phyloP scores from a whole-genome alignment of 2,113 vertebrate genomes.

The Erpornis zantholeuca region DNA sequence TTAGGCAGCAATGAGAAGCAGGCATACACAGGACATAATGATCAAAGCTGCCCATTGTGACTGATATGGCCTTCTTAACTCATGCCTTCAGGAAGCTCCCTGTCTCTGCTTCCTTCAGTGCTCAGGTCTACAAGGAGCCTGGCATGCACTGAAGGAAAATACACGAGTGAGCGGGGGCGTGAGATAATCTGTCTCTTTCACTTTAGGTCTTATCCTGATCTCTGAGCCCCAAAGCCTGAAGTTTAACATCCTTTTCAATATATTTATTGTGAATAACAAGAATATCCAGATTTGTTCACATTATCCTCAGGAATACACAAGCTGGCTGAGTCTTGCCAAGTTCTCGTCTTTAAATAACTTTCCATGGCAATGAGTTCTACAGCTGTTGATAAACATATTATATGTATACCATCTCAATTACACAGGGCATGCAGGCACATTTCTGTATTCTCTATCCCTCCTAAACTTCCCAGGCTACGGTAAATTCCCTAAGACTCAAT shows the following conservation, averaged over 20 bases:
- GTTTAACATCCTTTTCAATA: conserved; percentile 28
- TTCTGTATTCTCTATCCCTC: background rate
- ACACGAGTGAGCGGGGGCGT: background rate
- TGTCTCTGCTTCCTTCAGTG: background rate
- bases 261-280: conserved; percentile 36
- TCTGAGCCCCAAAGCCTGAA: conserved; percentile 14
- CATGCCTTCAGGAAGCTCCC: background rate
- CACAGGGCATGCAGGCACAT: background rate
- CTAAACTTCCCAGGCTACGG: background rate
- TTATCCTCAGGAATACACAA: conserved; percentile 44
- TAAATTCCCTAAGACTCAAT: conserved; percentile 23
- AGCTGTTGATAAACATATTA: conserved; percentile 46
- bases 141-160: background rate
- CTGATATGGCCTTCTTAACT: background rate
- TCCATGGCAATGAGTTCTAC: conserved; percentile 32
- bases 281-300: conserved; percentile 53
- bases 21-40: background rate
- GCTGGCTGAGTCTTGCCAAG: conserved; percentile 23
- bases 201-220: background rate
- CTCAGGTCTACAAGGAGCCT: background rate
- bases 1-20: background rate
- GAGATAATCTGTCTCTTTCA: conserved; percentile 5
- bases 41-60: background rate
- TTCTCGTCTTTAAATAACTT: conserved; percentile 31
- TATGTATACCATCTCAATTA: conserved; percentile 32